These are phyloP conservation scores for Caradrina kadenii DNA, from an alignment of 2,888 invertebrate species.

Conservation along the genomic window DNA sequence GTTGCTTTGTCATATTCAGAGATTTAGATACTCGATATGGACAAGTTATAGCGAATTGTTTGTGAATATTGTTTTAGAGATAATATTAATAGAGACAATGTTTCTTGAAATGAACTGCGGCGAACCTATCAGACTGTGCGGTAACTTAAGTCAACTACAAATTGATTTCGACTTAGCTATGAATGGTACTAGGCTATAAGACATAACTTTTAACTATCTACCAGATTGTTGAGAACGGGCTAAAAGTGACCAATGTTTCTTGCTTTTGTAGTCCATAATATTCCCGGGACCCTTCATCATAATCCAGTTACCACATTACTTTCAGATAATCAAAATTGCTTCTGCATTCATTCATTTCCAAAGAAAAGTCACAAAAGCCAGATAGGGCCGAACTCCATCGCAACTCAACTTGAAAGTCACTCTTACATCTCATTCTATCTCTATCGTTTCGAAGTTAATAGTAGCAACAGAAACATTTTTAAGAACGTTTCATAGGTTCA, in stretches of 20 bases:
- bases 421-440: not conserved
- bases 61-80: conserved; percentile 62
- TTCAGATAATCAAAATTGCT: not conserved
- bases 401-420: not conserved
- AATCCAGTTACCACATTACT: not conserved
- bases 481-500: not conserved
- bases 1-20: conserved; percentile 69
- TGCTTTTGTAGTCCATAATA: not conserved
- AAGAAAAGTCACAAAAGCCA: not conserved
- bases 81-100: conserved; percentile 66
- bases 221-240: conserved; percentile 10
- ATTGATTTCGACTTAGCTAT: conserved; percentile 45
- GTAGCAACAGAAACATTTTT: not conserved
- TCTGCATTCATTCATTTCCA: too few species aligned
- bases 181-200: conserved; percentile 29
- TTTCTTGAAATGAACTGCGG: conserved; percentile 61
- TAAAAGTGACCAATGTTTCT: not conserved
- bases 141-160: conserved; percentile 41
- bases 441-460: not conserved
- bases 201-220: conserved; percentile 39
- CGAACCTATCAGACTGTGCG: conserved; percentile 43
- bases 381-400: not conserved
- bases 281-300: too few species aligned
- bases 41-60: conserved; percentile 68
- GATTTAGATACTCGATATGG: conserved; percentile 68